Percentiles rank a stretch among this genome's conserved stretches.
Evolutionary conservation across 2,888 invertebrate genomes (phyloP).

Genomic region (Pollenia labialis): DNA sequence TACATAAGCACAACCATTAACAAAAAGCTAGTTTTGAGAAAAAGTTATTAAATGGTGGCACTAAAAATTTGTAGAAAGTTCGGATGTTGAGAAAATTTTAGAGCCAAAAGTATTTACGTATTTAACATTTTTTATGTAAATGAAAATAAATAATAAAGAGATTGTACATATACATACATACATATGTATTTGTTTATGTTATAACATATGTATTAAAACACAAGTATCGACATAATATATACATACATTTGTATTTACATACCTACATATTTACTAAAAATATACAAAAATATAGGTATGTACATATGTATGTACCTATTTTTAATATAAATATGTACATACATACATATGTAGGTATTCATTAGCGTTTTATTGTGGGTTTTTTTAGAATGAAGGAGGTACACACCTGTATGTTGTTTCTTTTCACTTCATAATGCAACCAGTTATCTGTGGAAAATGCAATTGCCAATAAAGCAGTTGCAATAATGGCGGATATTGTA

Average conservation of each 20-base stretch:
- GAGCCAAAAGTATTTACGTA: slow-evolving; percentile 36
- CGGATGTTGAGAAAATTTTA: slow-evolving; percentile 42
- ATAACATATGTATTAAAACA: not conserved
- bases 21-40: slow-evolving; percentile 40
- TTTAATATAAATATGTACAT: not conserved
- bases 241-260: not conserved
- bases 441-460: slow-evolving; percentile 99
- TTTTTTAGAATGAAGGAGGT: slow-evolving; percentile 61
- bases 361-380: not conserved
- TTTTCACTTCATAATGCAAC: slow-evolving; percentile 96
- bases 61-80: slow-evolving; percentile 74
- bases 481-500: slow-evolving; percentile 97
- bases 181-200: slow-evolving; percentile 23
- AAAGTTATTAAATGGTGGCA: slow-evolving; percentile 67
- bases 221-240: not conserved
- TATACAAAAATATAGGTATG: not conserved
- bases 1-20: slow-evolving; percentile 5
- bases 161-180: slow-evolving; percentile 27
- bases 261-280: not conserved
- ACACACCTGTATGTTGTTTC: slow-evolving; percentile 91
- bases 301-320: not conserved
- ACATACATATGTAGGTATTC: not conserved
- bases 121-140: slow-evolving; percentile 4
- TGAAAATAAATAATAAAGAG: slow-evolving; percentile 7
- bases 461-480: slow-evolving; percentile 95